These are phyloP conservation scores for Prionchulus punctatus DNA, from an alignment of 2,888 invertebrate species.

Conservation along the genomic window DNA sequence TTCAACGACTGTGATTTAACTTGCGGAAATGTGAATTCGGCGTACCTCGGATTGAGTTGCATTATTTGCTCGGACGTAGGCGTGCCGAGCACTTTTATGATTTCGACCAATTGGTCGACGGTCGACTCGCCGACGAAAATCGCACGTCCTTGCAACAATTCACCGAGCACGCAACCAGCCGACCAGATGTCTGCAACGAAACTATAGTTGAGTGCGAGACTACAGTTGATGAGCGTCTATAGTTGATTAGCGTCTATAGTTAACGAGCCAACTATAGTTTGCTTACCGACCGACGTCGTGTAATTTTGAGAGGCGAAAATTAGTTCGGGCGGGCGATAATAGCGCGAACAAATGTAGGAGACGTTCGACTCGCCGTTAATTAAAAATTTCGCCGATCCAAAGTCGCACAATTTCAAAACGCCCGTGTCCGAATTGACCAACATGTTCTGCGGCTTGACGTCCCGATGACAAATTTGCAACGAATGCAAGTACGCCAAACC, in stretches of 20 bases:
- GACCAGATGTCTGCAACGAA: constrained; percentile 79
- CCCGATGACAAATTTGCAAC: background rate
- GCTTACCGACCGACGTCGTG: constrained; percentile 76
- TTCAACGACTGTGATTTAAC: constrained; percentile 99
- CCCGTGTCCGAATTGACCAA: constrained; percentile 92
- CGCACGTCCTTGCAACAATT: constrained; percentile 86
- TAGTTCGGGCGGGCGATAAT: constrained; percentile 88
- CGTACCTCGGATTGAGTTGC: constrained; percentile 99
- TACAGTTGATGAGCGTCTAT: too few relatives aligned
- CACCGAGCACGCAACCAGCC: constrained; percentile 94
- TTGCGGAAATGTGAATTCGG: constrained; percentile 99
- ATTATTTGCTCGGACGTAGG: constrained; percentile 97
- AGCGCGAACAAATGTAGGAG: constrained; percentile 97
- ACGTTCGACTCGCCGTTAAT: constrained; percentile 93
- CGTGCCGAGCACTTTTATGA: constrained; percentile 96
- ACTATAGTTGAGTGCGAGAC: too few relatives aligned
- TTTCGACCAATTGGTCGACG: constrained; percentile 96
- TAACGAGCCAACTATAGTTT: too few relatives aligned
- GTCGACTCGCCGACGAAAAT: constrained; percentile 99
- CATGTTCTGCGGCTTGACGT: constrained; percentile 55
- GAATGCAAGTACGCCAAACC: constrained; percentile 1
- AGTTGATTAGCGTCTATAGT: too few relatives aligned
- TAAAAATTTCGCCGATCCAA: constrained; percentile 94
- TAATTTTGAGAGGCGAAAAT: constrained; percentile 98
- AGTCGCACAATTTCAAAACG: constrained; percentile 93